These are phyloP conservation scores for Listrodromus nycthemerus DNA, from an alignment of 2,888 invertebrate genomes.

Conservation along the genomic window DNA sequence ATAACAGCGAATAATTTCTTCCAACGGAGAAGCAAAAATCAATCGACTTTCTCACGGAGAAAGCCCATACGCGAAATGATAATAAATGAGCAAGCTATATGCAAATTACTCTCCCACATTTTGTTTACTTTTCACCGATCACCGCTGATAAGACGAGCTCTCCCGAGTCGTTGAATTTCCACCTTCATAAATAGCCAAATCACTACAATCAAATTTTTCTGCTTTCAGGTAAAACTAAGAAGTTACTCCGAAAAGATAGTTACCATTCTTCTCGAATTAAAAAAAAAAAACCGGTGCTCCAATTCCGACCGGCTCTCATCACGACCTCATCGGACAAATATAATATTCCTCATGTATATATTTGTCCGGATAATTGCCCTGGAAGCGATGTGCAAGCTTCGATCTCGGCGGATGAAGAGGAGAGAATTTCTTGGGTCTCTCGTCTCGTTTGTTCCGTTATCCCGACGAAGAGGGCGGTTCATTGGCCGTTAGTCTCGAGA, in stretches of 20 bases:
- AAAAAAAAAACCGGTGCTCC: too few relatives aligned
- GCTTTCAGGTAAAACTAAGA: too few relatives aligned
- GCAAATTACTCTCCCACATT: neutral
- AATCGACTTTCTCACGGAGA: too few relatives aligned
- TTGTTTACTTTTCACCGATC: slow-evolving; percentile 10
- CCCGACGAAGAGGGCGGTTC: slow-evolving; percentile 34
- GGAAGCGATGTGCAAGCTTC: slow-evolving; percentile 7
- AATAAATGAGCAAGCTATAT: too few relatives aligned
- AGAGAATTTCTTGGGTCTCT: slow-evolving; percentile 22
- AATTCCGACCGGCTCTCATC: too few relatives aligned
- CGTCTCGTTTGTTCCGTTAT: slow-evolving; percentile 46
- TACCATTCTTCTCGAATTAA: too few relatives aligned
- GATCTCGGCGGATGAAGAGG: slow-evolving; percentile 6
- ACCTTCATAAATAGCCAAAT: neutral
- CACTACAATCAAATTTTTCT: too few relatives aligned
- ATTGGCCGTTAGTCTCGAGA: slow-evolving; percentile 35
- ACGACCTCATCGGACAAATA: neutral
- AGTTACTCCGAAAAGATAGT: too few relatives aligned
- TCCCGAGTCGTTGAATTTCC: neutral
- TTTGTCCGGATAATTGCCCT: slow-evolving; percentile 38
- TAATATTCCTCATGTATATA: too few relatives aligned
- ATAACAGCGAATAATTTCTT: too few relatives aligned
- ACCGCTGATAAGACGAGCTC: slow-evolving; percentile 10
- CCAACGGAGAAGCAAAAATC: too few relatives aligned
- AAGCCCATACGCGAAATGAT: too few relatives aligned